Conservation (phyloP, 2,797 vertebrate genomes). For the Molossus alvarezi region DNA sequence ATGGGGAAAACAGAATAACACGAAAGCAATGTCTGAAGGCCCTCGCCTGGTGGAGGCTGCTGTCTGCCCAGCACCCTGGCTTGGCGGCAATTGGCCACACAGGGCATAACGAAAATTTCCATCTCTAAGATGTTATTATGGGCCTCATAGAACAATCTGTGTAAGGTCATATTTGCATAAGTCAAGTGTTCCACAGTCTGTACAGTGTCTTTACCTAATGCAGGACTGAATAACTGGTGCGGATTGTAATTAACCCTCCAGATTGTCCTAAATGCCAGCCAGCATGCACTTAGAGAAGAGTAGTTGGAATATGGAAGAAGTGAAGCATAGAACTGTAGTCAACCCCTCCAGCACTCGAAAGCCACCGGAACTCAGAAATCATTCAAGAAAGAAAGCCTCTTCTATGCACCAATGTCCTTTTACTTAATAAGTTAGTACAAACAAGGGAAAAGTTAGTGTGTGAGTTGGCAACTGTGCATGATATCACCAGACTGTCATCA, state of each 20-base stretch:
- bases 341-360: not conserved
- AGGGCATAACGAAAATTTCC: conserved; percentile 19
- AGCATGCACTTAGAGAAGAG: conserved; percentile 60
- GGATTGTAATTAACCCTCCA: conserved; percentile 74
- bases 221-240: conserved; percentile 50
- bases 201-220: conserved; percentile 43
- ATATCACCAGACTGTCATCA: not conserved
- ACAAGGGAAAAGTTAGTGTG: not conserved
- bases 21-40: not conserved
- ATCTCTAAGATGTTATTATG: conserved; percentile 76
- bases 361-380: not conserved
- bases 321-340: not conserved
- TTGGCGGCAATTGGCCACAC: not conserved
- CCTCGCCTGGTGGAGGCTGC: not conserved
- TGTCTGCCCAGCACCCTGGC: conserved; percentile 22
- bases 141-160: conserved; percentile 69
- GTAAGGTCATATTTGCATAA: conserved; percentile 86
- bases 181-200: conserved; percentile 75
- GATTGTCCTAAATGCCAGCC: conserved; percentile 81
- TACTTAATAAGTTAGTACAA: not conserved
- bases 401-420: not conserved
- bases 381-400: not conserved
- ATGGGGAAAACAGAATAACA: conserved; percentile 2
- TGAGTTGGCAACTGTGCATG: not conserved
- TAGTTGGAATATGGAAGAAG: not conserved